Base-by-base conservation (phyloP, 2,797 vertebrate genomes). In the Acrocephalus scirpaceus region DNA sequence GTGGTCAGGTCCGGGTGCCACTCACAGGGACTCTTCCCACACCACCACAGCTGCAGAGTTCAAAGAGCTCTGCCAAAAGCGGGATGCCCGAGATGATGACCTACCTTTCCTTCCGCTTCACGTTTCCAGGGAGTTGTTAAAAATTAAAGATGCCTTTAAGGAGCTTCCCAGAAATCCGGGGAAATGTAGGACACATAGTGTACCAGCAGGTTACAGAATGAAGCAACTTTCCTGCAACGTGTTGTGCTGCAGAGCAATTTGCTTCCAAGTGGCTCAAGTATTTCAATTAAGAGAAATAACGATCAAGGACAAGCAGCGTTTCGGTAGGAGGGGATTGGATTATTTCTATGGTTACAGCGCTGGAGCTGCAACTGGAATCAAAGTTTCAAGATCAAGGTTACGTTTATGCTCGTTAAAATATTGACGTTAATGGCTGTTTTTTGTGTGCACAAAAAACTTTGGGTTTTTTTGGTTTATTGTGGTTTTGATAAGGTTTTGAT, bases 91-190 rank as follows among this genome's bases (percentile, higher is more conserved):
- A 58, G 91, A 69, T 29, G 0, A 6, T 64, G 61, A 85, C 92
- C 91, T 91, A 71, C 78, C 84, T 96, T 91, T 69, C 42, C 62
- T 89, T 87, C 90, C 9, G 6, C 61, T 61, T 58, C 86, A 60
- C 73, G 10, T 76, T 93, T 90, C 75, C 91, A 92, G 90, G 74
- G 88, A 89, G 84, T 13, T 74, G 94, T 96, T 91, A 97, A 96
- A 96, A 87, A 96, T 97, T 92, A 61, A 96, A 95, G 86, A 93
- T 69, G 78, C 94, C 94, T 97, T 89, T 54, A 88, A 97, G 92
- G 92, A 96, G 38, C 94, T 95, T 92, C 89, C 91, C 95, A 83
- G 92, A 77, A 92, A 97, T 69, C 42, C 65, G 67, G 56, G 73
- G 8, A n/a, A 93, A 95, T 94, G 84, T 95, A 93, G 96, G 93